phyloP scores from a whole-genome alignment of 2,797 vertebrate species.

The Peromyscus aztecus region DNA sequence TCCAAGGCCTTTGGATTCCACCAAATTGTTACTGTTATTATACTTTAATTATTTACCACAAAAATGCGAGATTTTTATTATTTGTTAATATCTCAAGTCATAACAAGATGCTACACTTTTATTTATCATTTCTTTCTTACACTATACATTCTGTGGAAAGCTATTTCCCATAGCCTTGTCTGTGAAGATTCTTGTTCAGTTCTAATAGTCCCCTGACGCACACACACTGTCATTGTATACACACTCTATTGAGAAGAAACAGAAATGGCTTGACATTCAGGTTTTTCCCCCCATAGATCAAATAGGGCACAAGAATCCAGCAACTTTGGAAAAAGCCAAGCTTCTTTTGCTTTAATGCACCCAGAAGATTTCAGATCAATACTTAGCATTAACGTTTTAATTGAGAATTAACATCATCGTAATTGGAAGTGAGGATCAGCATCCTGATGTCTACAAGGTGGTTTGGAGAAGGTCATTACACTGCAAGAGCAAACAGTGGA shows the following conservation, averaged over 20 bases:
- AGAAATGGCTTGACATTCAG: constrained; percentile 36
- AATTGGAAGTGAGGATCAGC: constrained; percentile 68
- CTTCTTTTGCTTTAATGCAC: constrained; percentile 63
- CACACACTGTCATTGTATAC: background rate
- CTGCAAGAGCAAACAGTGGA: background rate
- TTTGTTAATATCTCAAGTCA: constrained; percentile 12
- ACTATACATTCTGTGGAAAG: background rate
- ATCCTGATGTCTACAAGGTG: constrained; percentile 68
- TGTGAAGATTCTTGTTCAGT: background rate
- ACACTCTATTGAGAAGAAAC: background rate
- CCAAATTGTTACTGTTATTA: constrained; percentile 39
- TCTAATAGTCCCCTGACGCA: background rate
- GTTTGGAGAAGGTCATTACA: constrained; percentile 46
- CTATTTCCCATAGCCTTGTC: background rate
- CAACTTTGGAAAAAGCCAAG: constrained; percentile 65
- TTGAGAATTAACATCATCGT: constrained; percentile 74
- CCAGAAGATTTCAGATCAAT: constrained; percentile 79
- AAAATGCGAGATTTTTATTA: constrained; percentile 38
- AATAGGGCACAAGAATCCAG: constrained; percentile 3
- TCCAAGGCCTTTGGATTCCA: background rate
- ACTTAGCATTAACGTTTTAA: constrained; percentile 79
- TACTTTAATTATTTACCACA: constrained; percentile 43
- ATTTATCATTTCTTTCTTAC: constrained; percentile 49
- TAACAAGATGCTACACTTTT: background rate
- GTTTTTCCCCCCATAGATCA: background rate